Percentiles rank a stretch among this genome's conserved stretches.
These are phyloP conservation scores for Parauchenoglanis punctatus DNA, from an alignment of 2,797 vertebrate genomes.

Conservation along the genomic window DNA sequence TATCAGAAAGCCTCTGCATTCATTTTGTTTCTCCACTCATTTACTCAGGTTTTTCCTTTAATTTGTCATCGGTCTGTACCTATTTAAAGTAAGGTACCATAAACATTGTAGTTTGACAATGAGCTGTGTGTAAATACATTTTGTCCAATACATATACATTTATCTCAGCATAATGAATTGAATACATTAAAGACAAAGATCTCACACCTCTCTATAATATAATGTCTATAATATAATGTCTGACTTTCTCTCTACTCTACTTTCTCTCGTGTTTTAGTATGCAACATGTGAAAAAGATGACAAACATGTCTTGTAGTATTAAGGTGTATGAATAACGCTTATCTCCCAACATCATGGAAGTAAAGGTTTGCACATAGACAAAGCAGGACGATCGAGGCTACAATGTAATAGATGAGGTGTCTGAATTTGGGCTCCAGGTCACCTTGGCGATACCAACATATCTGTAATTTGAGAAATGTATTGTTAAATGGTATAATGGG, in stretches of 20 bases:
- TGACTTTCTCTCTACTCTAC: not conserved
- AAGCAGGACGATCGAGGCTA: conserved; percentile 82
- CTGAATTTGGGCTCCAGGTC: conserved; percentile 87
- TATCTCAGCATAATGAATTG: not conserved
- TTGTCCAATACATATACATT: not conserved
- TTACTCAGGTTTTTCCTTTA: not conserved
- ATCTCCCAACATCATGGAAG: conserved; percentile 86
- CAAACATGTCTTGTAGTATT: not conserved
- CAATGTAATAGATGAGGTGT: conserved; percentile 84
- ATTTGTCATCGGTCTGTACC: not conserved
- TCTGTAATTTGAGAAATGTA: conserved; percentile 65
- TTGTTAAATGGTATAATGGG: not conserved
- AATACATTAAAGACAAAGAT: not conserved
- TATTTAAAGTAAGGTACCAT: not conserved
- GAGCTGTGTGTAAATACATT: not conserved
- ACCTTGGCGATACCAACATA: conserved; percentile 88
- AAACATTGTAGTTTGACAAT: not conserved
- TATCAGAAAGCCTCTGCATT: not conserved
- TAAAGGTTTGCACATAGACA: conserved; percentile 90
- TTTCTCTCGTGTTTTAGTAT: not conserved
- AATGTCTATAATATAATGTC: no score
- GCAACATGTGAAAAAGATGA: not conserved
- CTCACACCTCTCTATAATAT: not conserved
- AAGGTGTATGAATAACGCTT: conserved; percentile 47
- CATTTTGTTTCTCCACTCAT: not conserved